Conservation (phyloP, 2,888 invertebrate species). For the Aspidiotus destructor region DNA sequence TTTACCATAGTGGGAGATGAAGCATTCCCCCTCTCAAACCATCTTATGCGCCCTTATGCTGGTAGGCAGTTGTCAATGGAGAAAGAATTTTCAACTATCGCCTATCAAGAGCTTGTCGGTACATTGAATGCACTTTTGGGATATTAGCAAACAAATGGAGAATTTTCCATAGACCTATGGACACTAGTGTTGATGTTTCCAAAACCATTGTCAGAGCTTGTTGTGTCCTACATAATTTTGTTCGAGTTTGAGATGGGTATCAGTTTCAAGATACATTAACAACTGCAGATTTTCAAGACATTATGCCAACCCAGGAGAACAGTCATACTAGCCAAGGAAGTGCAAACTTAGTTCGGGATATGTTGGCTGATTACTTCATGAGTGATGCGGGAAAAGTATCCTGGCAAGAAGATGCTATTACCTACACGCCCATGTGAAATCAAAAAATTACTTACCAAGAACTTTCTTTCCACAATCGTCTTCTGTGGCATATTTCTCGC, state of each 20-base stretch:
- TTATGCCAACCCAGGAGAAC: neutral
- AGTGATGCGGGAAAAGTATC: neutral
- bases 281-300: neutral
- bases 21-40: conserved; percentile 35
- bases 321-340: too few relatives aligned
- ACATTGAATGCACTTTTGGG: conserved; percentile 38
- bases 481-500: too few relatives aligned
- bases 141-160: conserved; percentile 35
- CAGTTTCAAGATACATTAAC: conserved; percentile 32
- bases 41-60: conserved; percentile 37
- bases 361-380: neutral
- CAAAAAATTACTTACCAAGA: too few relatives aligned
- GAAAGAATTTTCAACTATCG: conserved; percentile 38
- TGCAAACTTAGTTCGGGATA: neutral
- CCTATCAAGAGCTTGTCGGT: conserved; percentile 36
- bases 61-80: conserved; percentile 35
- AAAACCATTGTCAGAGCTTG: conserved; percentile 39
- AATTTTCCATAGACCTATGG: conserved; percentile 40
- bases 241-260: conserved; percentile 36
- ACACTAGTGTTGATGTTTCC: conserved; percentile 38
- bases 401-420: too few relatives aligned
- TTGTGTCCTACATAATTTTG: conserved; percentile 37
- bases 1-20: conserved; percentile 31
- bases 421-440: too few relatives aligned
- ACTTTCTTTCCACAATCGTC: too few relatives aligned